Conservation (phyloP, 2,888 invertebrate species). For the Tetranychus truncatus region DNA sequence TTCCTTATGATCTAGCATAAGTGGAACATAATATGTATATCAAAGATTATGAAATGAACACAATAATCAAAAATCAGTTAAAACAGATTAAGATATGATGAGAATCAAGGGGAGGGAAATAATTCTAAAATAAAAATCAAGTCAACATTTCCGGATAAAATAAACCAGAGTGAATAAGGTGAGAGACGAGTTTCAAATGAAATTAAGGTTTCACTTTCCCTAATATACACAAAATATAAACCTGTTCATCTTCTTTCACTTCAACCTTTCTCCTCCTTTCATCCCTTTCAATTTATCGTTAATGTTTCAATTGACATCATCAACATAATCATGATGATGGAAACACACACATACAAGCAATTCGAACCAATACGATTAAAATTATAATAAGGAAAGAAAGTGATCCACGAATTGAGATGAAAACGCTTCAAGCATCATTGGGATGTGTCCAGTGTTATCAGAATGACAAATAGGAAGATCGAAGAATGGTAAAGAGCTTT, state of each 20-base stretch:
- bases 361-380: background rate
- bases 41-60: no score
- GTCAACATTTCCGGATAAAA: background rate
- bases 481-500: no score
- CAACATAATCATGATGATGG: background rate
- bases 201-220: background rate
- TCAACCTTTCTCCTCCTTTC: background rate
- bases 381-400: background rate
- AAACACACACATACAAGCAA: no score
- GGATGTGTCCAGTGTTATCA: background rate
- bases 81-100: background rate
- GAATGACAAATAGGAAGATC: background rate
- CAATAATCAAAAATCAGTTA: no score
- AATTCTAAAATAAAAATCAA: background rate
- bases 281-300: background rate
- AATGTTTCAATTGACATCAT: background rate
- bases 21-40: no score
- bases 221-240: background rate
- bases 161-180: background rate
- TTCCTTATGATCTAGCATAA: no score
- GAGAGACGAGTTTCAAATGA: background rate
- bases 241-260: background rate
- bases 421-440: background rate
- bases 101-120: background rate
- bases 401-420: background rate